These are phyloP conservation scores for Mallotus villosus DNA, from an alignment of 2,797 vertebrate genomes.

Conservation along the genomic window DNA sequence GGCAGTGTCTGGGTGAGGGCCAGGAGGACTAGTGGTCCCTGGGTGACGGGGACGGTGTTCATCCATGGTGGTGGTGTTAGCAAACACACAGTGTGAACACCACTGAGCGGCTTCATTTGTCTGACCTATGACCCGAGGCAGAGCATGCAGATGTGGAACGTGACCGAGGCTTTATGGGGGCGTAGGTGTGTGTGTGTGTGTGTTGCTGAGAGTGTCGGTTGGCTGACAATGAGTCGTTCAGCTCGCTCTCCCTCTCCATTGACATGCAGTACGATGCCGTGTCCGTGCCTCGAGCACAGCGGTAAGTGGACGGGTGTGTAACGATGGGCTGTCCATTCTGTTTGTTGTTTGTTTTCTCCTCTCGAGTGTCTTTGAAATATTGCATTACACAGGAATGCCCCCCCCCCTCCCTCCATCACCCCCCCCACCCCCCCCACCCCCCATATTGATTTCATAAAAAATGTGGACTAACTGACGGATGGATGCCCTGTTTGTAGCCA, in stretches of 20 bases:
- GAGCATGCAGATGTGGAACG: too few relatives aligned
- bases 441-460: conserved; percentile 50
- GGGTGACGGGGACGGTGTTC: too few relatives aligned
- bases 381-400: conserved; percentile 43
- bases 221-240: background rate
- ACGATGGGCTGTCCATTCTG: conserved; percentile 11
- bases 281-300: background rate
- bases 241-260: background rate
- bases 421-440: too few relatives aligned
- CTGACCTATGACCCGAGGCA: too few relatives aligned
- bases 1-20: background rate
- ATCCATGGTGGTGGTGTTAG: too few relatives aligned
- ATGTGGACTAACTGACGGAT: conserved; percentile 38
- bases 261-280: too few relatives aligned
- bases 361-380: conserved; percentile 21
- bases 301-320: background rate
- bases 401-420: background rate
- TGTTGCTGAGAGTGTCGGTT: background rate
- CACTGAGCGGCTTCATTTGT: too few relatives aligned
- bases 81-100: too few relatives aligned
- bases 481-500: conserved; percentile 11
- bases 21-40: background rate
- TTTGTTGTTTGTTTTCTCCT: conserved; percentile 27
- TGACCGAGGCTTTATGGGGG: too few relatives aligned
- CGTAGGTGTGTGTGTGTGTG: too few relatives aligned